phyloP scores from a whole-genome alignment of 2,797 vertebrate species.

The Denticeps clupeoides region DNA sequence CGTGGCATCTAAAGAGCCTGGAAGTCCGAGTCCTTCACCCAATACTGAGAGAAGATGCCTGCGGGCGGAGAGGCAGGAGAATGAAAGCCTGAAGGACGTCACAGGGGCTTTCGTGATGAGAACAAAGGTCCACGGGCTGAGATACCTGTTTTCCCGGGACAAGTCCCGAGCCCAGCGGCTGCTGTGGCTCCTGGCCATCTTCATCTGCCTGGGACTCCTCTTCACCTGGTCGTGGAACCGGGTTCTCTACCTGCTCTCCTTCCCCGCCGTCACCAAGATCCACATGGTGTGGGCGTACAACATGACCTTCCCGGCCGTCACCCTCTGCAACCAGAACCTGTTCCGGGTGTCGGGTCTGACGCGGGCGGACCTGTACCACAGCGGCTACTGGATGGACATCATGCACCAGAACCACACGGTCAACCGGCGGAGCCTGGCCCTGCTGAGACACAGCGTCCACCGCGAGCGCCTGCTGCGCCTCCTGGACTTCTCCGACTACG shows the following conservation, averaged over 20 bases:
- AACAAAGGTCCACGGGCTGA: conserved; percentile 74
- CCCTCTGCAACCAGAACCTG: conserved; percentile 74
- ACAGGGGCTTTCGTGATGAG: conserved; percentile 53
- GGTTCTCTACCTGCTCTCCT: conserved; percentile 61
- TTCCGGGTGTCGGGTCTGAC: conserved; percentile 61
- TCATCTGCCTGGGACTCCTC: conserved; percentile 59
- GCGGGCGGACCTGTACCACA: conserved; percentile 64
- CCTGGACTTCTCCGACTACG: conserved; percentile 70
- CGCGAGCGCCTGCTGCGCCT: conserved; percentile 50
- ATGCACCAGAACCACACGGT: conserved; percentile 63
- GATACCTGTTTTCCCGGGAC: conserved; percentile 59
- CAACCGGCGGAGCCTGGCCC: conserved; percentile 57
- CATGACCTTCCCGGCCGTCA: conserved; percentile 73
- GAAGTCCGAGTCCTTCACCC: no score
- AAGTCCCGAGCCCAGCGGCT: conserved; percentile 57
- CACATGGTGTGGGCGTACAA: conserved; percentile 62
- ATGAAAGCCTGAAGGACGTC: conserved; percentile 38
- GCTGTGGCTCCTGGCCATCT: conserved; percentile 67
- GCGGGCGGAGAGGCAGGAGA: conserved; percentile 18
- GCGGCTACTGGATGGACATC: conserved; percentile 69
- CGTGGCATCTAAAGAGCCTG: no score
- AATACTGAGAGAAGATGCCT: conserved; percentile 3
- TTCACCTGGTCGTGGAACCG: conserved; percentile 61
- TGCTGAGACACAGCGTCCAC: conserved; percentile 63
- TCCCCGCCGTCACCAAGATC: conserved; percentile 61